These are phyloP conservation scores for Hoplodrina blanda DNA, from an alignment of 2,888 invertebrate genomes.

Conservation along the genomic window DNA sequence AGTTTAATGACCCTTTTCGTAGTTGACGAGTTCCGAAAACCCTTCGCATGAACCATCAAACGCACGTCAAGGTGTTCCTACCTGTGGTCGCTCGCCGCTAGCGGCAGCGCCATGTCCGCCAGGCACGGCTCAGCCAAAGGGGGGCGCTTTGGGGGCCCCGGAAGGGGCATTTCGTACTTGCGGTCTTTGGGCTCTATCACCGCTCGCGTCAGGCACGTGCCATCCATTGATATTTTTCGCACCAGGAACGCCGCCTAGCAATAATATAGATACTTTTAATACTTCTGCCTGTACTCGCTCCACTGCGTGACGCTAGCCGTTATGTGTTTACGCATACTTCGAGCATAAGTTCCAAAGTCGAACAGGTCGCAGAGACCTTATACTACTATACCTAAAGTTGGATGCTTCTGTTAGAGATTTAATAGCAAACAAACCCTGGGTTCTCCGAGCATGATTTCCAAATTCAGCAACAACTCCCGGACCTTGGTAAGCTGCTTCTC, in stretches of 20 bases:
- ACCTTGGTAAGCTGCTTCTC: slow-evolving; percentile 68
- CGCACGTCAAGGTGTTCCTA: background rate
- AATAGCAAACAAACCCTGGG: slow-evolving; percentile 73
- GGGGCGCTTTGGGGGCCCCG: slow-evolving; percentile 66
- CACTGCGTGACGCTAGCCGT: too few relatives aligned
- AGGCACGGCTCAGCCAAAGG: slow-evolving; percentile 61
- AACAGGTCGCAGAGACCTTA: too few relatives aligned
- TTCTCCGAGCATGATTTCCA: slow-evolving; percentile 79
- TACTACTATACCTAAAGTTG: too few relatives aligned
- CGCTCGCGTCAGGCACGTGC: slow-evolving; percentile 72
- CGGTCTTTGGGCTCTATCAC: slow-evolving; percentile 68
- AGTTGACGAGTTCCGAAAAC: too few relatives aligned
- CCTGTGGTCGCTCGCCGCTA: slow-evolving; percentile 36
- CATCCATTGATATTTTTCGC: slow-evolving; percentile 72
- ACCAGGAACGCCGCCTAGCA: slow-evolving; percentile 75
- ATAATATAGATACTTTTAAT: too few relatives aligned
- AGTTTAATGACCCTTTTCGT: too few relatives aligned
- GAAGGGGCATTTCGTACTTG: slow-evolving; percentile 58
- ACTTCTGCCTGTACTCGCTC: too few relatives aligned
- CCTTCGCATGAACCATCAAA: too few relatives aligned
- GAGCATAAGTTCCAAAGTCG: too few relatives aligned
- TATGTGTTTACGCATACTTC: too few relatives aligned
- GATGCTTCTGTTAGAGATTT: too few relatives aligned
- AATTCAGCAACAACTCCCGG: slow-evolving; percentile 62
- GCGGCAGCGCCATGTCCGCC: slow-evolving; percentile 38